Percentiles rank a stretch among this genome's conserved stretches.
Conservation (phyloP, 2,888 invertebrate genomes). For the Polydesmus complanatus region DNA sequence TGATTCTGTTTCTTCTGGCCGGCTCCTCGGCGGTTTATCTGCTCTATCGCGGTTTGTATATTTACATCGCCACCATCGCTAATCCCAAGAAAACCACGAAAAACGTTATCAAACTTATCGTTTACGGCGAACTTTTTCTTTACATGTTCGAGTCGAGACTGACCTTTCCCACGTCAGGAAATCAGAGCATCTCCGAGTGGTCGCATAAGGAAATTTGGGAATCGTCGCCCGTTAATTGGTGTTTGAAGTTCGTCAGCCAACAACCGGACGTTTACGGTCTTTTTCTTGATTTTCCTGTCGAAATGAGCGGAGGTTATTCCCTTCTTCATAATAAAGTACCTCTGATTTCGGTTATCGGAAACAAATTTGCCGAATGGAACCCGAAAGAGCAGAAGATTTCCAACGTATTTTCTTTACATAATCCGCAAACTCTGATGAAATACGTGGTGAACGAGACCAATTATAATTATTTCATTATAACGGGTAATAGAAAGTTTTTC, state of each 20-base stretch:
- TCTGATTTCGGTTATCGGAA: not conserved
- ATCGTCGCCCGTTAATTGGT: slow-evolving; percentile 13
- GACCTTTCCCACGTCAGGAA: slow-evolving; percentile 3
- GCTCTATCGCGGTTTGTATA: slow-evolving; percentile 8
- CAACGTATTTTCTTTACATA: slow-evolving; percentile 5
- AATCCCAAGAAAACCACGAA: not conserved
- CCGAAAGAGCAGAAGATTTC: not conserved
- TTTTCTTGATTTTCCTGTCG: slow-evolving; percentile 12
- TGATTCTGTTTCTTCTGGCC: slow-evolving; percentile 7
- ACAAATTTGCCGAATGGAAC: not conserved
- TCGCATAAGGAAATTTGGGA: slow-evolving; percentile 9
- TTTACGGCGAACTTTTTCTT: slow-evolving; percentile 14
- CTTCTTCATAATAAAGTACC: slow-evolving; percentile 12
- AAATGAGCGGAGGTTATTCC: slow-evolving; percentile 14
- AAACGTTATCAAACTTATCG: slow-evolving; percentile 12
- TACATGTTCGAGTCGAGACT: slow-evolving; percentile 14
- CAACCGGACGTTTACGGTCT: slow-evolving; percentile 14
- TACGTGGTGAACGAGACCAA: slow-evolving; percentile 5
- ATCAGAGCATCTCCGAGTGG: slow-evolving; percentile 7
- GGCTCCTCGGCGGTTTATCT: slow-evolving; percentile 3
- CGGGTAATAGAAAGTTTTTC: slow-evolving; percentile 7
- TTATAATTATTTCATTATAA: slow-evolving; percentile 15
- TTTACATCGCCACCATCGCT: not conserved
- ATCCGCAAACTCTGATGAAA: slow-evolving; percentile 11
- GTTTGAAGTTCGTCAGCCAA: slow-evolving; percentile 8